phyloP scores from a whole-genome alignment of 1,140 invertebrate species.

The Drosophila elegans region DNA sequence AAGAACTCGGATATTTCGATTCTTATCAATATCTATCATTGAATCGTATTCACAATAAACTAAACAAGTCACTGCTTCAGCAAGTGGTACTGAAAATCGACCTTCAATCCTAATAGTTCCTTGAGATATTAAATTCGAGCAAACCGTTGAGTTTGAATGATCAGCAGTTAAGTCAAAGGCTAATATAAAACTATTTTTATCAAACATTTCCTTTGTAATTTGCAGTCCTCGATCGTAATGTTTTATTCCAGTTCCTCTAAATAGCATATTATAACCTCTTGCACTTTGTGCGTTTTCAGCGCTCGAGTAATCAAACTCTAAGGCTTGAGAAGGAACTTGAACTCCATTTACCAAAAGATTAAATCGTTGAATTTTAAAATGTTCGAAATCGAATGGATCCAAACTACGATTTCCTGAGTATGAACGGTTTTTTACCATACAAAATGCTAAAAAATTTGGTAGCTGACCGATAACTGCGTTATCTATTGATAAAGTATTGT shows the following conservation, averaged over 20 bases:
- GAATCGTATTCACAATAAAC: slow-evolving; percentile 1
- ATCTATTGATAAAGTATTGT: background rate
- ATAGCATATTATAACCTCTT: background rate
- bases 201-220: slow-evolving; percentile 8
- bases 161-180: slow-evolving; percentile 7
- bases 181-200: slow-evolving; percentile 10
- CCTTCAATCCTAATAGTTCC: background rate
- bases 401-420: background rate
- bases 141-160: background rate
- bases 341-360: slow-evolving; percentile 6
- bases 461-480: background rate
- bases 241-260: slow-evolving; percentile 7
- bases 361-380: slow-evolving; percentile 8
- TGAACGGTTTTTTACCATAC: background rate
- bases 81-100: background rate
- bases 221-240: slow-evolving; percentile 10
- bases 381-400: slow-evolving; percentile 1
- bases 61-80: background rate
- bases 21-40: slow-evolving; percentile 3
- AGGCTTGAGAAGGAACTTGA: slow-evolving; percentile 4
- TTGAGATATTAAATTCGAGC: slow-evolving; percentile 5
- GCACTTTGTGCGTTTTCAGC: slow-evolving; percentile 1
- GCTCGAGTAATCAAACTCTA: background rate
- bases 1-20: background rate
- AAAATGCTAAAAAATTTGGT: background rate